Evolutionary conservation across 2,797 vertebrate genomes (phyloP).

Genomic region (Gymnoscopelus braueri): DNA sequence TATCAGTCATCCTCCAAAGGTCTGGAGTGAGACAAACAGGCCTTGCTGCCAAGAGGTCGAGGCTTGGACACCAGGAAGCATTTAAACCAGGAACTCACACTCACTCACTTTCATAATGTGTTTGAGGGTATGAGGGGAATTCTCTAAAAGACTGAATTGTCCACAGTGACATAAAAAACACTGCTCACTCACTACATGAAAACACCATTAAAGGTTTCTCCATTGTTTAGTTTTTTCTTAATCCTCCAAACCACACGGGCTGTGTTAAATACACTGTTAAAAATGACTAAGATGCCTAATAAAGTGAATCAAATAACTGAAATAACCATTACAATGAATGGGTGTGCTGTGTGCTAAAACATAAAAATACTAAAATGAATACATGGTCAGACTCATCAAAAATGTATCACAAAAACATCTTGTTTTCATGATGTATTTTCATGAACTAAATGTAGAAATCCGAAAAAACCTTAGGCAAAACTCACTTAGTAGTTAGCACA

Average conservation of each 20-base stretch:
- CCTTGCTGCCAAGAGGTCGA: conserved; percentile 62
- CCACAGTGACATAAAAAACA: conserved; percentile 54
- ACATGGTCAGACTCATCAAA: not conserved
- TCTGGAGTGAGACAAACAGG: conserved; percentile 61
- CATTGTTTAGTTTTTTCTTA: conserved; percentile 54
- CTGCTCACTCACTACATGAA: conserved; percentile 1
- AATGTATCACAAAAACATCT: not conserved
- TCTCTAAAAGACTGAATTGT: conserved; percentile 59
- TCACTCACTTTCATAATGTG: conserved; percentile 62
- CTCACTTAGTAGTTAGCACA: no score
- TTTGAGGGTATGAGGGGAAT: conserved; percentile 62
- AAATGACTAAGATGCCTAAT: conserved; percentile 53
- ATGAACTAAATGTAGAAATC: no score
- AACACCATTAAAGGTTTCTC: conserved; percentile 54
- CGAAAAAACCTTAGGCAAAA: no score
- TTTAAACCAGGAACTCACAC: conserved; percentile 66
- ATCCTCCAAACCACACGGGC: conserved; percentile 33
- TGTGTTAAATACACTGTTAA: conserved; percentile 42
- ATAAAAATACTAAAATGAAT: not conserved
- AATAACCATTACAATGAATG: conserved; percentile 21
- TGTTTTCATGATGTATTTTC: no score
- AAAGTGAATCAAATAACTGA: conserved; percentile 38
- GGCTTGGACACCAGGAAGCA: conserved; percentile 60
- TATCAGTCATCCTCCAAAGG: conserved; percentile 46
- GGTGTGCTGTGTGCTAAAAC: conserved; percentile 13